Base-by-base conservation (phyloP, 2,888 invertebrate genomes). In the Tenthredo scrophulariae region DNA sequence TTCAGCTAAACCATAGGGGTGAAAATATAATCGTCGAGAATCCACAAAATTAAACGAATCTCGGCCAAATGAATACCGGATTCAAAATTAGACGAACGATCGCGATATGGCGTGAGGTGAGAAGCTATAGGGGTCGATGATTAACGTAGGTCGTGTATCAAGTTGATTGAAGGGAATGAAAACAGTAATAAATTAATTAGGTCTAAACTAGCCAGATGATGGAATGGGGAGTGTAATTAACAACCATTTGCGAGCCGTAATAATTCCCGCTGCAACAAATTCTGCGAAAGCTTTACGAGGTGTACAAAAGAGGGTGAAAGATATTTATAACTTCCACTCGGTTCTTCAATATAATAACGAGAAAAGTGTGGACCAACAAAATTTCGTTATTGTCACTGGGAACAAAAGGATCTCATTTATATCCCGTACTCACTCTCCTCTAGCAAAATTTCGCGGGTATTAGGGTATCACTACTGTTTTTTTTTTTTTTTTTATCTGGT, bases 351-450 rank as follows among this genome's bases (percentile, higher is more conserved):
- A 77, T 79, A 79, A 54, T 79, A 79, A 54, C 54, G 79, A 79
- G 79, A 58, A 54, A 54, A 54, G 29, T 79, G 43, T 79, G 58
- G 37, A 10, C 54, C 29, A 54, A 54, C 50, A 37, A 37, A 79
- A 79, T 79, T 79, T 54, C 54, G n/a, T 29, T 79, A 79, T 54
- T 79, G 79, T 54, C 54, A 79, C 29, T 37, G 79, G 54, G 33
- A 79, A 79, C 54, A 79, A 79, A 58, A 58, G 79, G 54, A 50
- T 79, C 79, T 54, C 54, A 54, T 33, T 79, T 79, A 75, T 75
- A 46, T 75, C 79, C 79, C 33, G 29, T 3, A 33, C 46, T 75
- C 4, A 33, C 46, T 75, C 22, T 26, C 22, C 46, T 75, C 26
- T 5, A 43, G 75, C 37, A 75, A 75, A 75, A 40, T 75, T 43